phyloP scores from a whole-genome alignment of 2,888 invertebrate species.

The Uloborus plumipes region DNA sequence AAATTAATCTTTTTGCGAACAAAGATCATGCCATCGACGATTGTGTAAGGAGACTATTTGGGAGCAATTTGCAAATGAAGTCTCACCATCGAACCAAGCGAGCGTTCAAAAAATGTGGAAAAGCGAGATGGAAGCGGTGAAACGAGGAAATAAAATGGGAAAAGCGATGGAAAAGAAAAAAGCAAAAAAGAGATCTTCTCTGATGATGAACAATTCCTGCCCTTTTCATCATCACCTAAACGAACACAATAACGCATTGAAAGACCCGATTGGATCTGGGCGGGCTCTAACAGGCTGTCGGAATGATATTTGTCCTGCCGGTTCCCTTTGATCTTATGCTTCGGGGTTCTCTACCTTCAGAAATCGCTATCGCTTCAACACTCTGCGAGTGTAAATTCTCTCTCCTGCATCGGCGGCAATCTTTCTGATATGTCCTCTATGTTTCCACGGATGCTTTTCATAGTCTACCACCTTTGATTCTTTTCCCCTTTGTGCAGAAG shows the following conservation, averaged over 20 bases:
- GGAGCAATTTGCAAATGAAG: conserved; percentile 51
- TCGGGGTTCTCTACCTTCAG: conserved; percentile 31
- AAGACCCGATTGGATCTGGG: conserved; percentile 48
- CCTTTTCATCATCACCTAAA: conserved; percentile 55
- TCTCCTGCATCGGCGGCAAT: conserved; percentile 16
- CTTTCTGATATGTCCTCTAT: conserved; percentile 27
- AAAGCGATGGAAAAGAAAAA: background rate
- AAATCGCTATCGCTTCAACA: conserved; percentile 37
- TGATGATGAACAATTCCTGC: conserved; percentile 50
- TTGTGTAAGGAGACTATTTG: background rate
- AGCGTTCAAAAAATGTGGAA: conserved; percentile 28
- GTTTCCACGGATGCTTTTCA: conserved; percentile 53
- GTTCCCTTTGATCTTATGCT: conserved; percentile 58
- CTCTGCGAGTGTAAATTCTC: conserved; percentile 23
- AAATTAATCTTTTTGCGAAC: no score
- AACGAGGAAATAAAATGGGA: conserved; percentile 7
- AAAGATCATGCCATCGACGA: no score
- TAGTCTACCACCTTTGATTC: conserved; percentile 40
- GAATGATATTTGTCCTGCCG: conserved; percentile 63
- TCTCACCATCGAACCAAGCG: background rate
- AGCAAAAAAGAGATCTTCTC: conserved; percentile 17
- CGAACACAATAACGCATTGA: conserved; percentile 60
- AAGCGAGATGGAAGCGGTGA: conserved; percentile 11
- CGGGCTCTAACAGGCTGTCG: conserved; percentile 23
- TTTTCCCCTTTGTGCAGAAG: conserved; percentile 28